A percentile compares a stretch with the other conserved stretches of the same genome.
These are phyloP conservation scores for Scaptomyza pallida DNA, from an alignment of 1,140 invertebrate genomes.

Conservation along the genomic window DNA sequence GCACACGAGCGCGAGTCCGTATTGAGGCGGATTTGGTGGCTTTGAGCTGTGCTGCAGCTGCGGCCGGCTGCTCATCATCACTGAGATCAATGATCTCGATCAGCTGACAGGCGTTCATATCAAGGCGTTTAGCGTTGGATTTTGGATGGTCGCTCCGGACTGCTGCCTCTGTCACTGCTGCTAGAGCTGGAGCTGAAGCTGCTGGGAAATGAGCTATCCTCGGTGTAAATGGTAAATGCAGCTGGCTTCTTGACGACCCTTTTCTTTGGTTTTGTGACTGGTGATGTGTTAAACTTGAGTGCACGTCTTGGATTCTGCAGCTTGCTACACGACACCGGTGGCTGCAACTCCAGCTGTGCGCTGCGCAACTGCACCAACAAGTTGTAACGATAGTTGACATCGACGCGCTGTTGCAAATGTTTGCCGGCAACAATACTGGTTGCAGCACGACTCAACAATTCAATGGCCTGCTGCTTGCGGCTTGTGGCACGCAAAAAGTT, in stretches of 20 bases:
- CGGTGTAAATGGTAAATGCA: conserved; percentile 50
- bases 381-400: conserved; percentile 59
- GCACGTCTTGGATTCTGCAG: conserved; percentile 27
- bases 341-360: conserved; percentile 37
- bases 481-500: conserved; percentile 52
- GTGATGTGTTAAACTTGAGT: conserved; percentile 48
- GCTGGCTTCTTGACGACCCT: conserved; percentile 10
- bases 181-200: conserved; percentile 17
- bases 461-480: conserved; percentile 41
- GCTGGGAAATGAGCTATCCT: conserved; percentile 23
- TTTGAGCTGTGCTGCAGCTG: neutral
- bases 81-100: conserved; percentile 33
- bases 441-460: conserved; percentile 15
- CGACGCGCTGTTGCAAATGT: conserved; percentile 11
- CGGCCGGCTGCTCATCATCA: conserved; percentile 36
- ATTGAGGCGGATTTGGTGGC: neutral
- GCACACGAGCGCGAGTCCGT: neutral
- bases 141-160: neutral
- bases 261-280: conserved; percentile 16
- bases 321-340: neutral
- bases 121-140: conserved; percentile 1
- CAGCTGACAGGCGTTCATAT: conserved; percentile 60
- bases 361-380: conserved; percentile 51
- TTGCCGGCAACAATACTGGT: conserved; percentile 16
- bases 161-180: conserved; percentile 10